These are phyloP conservation scores for Ellobium chinense DNA, from an alignment of 2,888 invertebrate genomes.

Conservation along the genomic window DNA sequence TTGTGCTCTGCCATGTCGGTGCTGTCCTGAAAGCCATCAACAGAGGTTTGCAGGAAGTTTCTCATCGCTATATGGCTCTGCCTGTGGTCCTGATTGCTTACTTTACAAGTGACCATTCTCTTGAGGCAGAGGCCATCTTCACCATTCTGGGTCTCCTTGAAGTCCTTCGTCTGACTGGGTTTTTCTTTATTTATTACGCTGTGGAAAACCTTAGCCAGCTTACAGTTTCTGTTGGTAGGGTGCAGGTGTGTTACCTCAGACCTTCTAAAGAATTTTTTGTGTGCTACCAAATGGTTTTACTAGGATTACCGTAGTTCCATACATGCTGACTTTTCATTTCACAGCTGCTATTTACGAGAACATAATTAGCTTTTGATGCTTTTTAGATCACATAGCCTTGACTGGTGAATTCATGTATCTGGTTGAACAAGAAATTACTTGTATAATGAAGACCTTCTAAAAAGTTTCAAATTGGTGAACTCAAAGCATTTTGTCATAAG, in stretches of 20 bases:
- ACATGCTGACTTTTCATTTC: too few relatives aligned
- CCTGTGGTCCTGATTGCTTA: neutral
- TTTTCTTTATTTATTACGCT: conserved; percentile 30
- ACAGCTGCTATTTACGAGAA: too few relatives aligned
- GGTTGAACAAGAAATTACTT: too few relatives aligned
- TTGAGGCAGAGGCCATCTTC: neutral
- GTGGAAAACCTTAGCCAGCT: conserved; percentile 33
- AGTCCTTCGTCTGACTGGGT: conserved; percentile 19
- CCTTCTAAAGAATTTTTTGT: too few relatives aligned
- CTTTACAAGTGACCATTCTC: neutral
- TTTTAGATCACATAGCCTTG: too few relatives aligned
- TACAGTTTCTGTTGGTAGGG: neutral
- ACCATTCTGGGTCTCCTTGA: conserved; percentile 16
- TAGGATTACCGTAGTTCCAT: too few relatives aligned
- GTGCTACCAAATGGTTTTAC: too few relatives aligned
- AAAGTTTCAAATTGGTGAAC: too few relatives aligned
- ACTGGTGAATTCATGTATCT: too few relatives aligned
- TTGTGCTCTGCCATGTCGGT: conserved; percentile 5
- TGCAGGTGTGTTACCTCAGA: conserved; percentile 40
- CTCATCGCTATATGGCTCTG: conserved; percentile 10
- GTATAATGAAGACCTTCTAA: too few relatives aligned
- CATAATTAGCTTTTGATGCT: too few relatives aligned
- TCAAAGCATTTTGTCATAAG: too few relatives aligned
- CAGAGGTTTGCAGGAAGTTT: conserved; percentile 8
- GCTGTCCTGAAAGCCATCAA: conserved; percentile 11